Percentiles rank a stretch among this genome's conserved stretches.
Evolutionary conservation across 2,797 vertebrate species (phyloP).

Genomic region (Schizothorax lantsangensis): DNA sequence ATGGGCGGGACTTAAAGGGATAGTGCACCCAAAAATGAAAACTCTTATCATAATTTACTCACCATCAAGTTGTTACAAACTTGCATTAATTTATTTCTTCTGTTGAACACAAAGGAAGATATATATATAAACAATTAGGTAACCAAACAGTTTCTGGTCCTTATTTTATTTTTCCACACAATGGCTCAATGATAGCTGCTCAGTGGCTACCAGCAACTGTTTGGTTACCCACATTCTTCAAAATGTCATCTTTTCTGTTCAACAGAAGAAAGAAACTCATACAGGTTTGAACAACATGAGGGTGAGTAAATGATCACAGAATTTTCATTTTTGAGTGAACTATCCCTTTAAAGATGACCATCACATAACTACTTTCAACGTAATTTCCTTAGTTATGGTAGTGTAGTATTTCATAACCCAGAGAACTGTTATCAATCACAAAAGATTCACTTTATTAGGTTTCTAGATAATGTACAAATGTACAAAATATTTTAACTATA

Average conservation of each 20-base stretch:
- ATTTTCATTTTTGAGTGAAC: not conserved
- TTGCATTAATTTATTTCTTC: not conserved
- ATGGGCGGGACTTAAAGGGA: not conserved
- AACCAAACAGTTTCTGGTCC: no score
- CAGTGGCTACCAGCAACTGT: no score
- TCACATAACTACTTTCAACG: not conserved
- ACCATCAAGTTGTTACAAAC: not conserved
- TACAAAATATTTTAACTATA: constrained; percentile 36
- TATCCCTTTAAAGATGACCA: not conserved
- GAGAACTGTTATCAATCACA: not conserved
- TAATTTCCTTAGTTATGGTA: not conserved
- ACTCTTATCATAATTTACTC: not conserved
- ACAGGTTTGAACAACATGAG: not conserved
- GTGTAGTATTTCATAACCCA: not conserved
- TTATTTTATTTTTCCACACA: no score
- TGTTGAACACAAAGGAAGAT: no score
- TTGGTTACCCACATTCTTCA: no score
- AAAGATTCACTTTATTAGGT: constrained; percentile 5
- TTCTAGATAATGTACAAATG: constrained; percentile 37
- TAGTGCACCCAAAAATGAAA: not conserved
- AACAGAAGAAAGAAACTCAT: no score
- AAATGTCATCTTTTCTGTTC: no score
- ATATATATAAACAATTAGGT: no score
- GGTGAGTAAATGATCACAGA: not conserved
- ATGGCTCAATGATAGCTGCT: no score